Evolutionary conservation across 2,113 vertebrate species (phyloP).

Genomic region (Corvus cornix): DNA sequence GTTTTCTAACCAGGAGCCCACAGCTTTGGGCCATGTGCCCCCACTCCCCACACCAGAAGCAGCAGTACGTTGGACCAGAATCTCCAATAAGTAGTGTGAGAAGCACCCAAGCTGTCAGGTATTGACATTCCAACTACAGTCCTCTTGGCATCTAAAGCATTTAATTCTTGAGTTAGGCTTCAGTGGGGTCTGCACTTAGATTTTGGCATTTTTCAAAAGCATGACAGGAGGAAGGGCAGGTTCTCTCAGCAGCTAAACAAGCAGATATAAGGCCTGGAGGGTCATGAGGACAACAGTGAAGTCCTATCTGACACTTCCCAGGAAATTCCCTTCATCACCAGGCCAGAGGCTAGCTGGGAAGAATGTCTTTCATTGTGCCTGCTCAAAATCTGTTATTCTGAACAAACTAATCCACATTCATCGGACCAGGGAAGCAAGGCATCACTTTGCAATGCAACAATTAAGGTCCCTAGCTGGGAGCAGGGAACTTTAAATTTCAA

Average conservation of each 20-base stretch:
- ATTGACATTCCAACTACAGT: background rate
- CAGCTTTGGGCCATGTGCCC: background rate
- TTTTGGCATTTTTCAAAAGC: background rate
- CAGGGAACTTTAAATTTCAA: conserved; percentile 11
- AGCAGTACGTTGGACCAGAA: background rate
- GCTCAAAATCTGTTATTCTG: conserved; percentile 23
- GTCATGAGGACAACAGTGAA: background rate
- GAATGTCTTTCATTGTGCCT: background rate
- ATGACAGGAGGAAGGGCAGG: background rate
- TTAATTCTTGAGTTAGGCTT: background rate
- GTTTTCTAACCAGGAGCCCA: background rate
- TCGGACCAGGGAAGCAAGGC: background rate
- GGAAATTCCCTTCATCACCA: background rate
- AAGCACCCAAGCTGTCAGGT: background rate
- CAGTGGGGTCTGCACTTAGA: background rate
- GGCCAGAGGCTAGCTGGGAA: background rate
- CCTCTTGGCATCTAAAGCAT: background rate
- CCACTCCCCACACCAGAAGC: background rate
- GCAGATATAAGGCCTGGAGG: background rate
- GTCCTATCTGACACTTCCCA: background rate
- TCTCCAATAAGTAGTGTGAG: background rate
- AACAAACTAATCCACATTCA: conserved; percentile 13
- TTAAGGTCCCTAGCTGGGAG: background rate
- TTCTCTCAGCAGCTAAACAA: background rate
- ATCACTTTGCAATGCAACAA: conserved; percentile 24